A percentile compares a stretch with the other conserved stretches of the same genome.
Conservation (phyloP, 2,113 vertebrate species). For the Engystomops pustulosus region DNA sequence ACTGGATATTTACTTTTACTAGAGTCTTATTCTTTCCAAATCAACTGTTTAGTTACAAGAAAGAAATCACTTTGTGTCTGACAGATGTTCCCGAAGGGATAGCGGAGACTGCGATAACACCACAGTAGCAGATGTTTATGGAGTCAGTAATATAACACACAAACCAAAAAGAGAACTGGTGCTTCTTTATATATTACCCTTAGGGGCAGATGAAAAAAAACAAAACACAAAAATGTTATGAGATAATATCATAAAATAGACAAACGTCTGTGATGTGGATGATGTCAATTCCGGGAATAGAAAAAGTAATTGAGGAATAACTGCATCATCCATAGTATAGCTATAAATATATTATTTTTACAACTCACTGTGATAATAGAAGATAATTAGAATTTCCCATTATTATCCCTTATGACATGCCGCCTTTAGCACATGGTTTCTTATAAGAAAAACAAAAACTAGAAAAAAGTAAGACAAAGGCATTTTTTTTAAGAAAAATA, state of each 20-base stretch:
- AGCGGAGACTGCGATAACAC: conserved; percentile 52
- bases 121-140: conserved; percentile 55
- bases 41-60: conserved; percentile 59
- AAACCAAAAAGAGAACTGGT: conserved; percentile 29
- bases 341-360: not conserved
- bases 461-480: too few species aligned
- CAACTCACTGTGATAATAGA: too few species aligned
- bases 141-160: conserved; percentile 49
- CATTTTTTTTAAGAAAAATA: too few species aligned
- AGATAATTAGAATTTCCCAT: too few species aligned
- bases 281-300: not conserved
- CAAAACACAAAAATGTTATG: not conserved
- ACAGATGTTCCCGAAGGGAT: conserved; percentile 56
- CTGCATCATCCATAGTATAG: not conserved
- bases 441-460: too few species aligned
- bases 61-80: conserved; percentile 57
- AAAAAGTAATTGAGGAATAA: not conserved
- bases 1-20: conserved; percentile 54
- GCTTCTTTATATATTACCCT: conserved; percentile 35
- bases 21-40: conserved; percentile 53
- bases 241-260: not conserved
- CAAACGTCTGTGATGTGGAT: not conserved
- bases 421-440: too few species aligned
- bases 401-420: too few species aligned
- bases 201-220: not conserved